Conservation (phyloP, 2,113 vertebrate species). For the crab-eating macaque (Macaca fascicularis) region T2T-MFA8v1.1 NC_088378.1:27074501-27075000, state of each 20-base stretch:
- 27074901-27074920: not conserved
- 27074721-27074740: too few species aligned
- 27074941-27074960: not conserved
- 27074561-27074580: not conserved
- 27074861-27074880: not conserved
- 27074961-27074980: not conserved
- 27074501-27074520: too few species aligned
- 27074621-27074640: not conserved
- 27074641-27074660: not conserved
- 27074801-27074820: not conserved
- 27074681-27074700: not conserved
- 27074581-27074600: not conserved
- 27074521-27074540: too few species aligned
- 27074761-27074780: not conserved
- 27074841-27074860: not conserved
- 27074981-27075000: not conserved
- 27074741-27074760: not conserved
- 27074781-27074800: not conserved
- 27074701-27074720: not conserved
- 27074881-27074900: not conserved
- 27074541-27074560: not conserved
- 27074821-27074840: not conserved
- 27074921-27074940: not conserved
- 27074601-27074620: not conserved
- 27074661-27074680: not conserved